Evolutionary conservation across 2,797 vertebrate genomes (phyloP), one percentile per base, ranked within the genome.

Genomic region (Euthynnus affinis): DNA sequence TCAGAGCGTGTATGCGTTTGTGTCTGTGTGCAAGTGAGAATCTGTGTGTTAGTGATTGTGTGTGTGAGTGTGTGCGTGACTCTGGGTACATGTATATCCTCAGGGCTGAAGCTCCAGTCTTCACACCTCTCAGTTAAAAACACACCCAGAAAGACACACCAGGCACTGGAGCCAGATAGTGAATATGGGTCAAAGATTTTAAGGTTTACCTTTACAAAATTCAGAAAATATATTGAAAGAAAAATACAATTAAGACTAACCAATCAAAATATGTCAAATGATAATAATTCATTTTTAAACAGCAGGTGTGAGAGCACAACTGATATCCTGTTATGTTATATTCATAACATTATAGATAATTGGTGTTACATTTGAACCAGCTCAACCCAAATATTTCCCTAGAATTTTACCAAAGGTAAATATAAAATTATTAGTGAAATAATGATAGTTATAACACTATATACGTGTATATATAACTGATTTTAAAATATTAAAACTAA

Each of bases 61-160:
- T 48, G 18, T 23, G 34, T 44, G 46, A 12, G 32, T 56, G 17
- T 20, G 29, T 49, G 44, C 74, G 79, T 72, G 79, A 87, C 78
- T 83, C 57, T 29, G 76, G 85, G 86, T 86, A 83, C 85, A 89
- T 84, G 87, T 72, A 74, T 85, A 14, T 90, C 91, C 93, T 83
- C 62, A 32, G 88, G 91, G 88, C 80, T 59, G 57, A 70, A 77
- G 83, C 87, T 87, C 76, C 77, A 82, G 84, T 85, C 83, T 92
- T 93, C 92, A 91, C 93, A 93, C 92, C 89, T 92, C 78, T 92
- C 83, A 37, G 71, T 80, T 88, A 51, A 85, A 89, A 88, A 90
- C 87, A 89, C 83, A 86, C 82, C 42, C 84, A 75, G 81, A 87
- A 87, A 91, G 72, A 86, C 86, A 88, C 82, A 92, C 80, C 86